Percentiles rank a stretch among this genome's conserved stretches.
Conservation (phyloP, 1,140 invertebrate species). For the Hydropsyche tenuis region DNA sequence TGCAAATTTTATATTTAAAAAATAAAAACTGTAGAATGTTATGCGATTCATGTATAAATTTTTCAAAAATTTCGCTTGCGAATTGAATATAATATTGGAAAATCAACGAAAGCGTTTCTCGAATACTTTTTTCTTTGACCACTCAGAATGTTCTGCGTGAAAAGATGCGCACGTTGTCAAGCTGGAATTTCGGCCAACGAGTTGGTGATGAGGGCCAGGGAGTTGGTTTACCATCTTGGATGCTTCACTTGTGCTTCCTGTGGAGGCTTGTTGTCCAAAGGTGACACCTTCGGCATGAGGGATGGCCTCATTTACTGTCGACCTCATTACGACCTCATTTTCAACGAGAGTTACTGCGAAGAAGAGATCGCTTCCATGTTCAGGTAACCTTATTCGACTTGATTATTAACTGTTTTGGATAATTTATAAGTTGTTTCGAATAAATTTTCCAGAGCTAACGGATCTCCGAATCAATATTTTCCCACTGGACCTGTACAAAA, state of each 20-base stretch:
- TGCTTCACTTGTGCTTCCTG: constrained; percentile 92
- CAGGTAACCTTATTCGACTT: constrained; percentile 50
- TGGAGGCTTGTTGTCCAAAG: constrained; percentile 76
- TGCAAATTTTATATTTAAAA: no score
- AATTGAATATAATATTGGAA: no score
- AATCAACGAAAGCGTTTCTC: neutral
- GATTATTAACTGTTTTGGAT: no score
- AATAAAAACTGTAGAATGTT: no score
- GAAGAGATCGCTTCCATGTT: constrained; percentile 64
- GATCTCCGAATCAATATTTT: constrained; percentile 67
- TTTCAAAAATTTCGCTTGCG: no score
- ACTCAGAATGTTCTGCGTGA: constrained; percentile 76
- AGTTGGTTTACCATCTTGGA: constrained; percentile 87
- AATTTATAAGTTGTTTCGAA: no score
- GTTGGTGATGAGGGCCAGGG: constrained; percentile 88
- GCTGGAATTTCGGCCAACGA: constrained; percentile 87
- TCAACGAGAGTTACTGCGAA: constrained; percentile 62
- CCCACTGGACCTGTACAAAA: constrained; percentile 71
- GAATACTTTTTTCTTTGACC: neutral
- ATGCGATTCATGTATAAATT: no score
- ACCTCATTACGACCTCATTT: constrained; percentile 67
- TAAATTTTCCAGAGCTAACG: constrained; percentile 53
- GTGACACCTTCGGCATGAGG: constrained; percentile 90
- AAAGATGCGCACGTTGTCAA: constrained; percentile 83
- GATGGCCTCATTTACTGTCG: constrained; percentile 79